Evolutionary conservation across 2,888 invertebrate species (phyloP), one percentile per base, ranked within the genome.

Genomic region (Globia sparganii): DNA sequence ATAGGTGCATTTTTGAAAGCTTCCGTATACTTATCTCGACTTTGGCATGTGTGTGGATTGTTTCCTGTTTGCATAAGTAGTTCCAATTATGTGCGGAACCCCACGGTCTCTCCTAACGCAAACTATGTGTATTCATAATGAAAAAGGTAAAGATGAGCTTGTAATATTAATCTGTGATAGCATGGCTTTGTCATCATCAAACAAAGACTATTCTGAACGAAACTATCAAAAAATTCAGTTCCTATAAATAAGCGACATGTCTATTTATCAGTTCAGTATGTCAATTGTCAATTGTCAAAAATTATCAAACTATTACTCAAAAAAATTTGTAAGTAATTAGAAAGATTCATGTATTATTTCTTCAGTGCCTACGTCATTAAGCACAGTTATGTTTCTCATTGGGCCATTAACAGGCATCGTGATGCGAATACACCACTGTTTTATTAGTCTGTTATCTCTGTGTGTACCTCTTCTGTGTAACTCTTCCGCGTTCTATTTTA

Each of bases 401-500:
- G 34, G 49, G 18, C 69, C 81, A 61, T 65, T 69, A 28, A 56
- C 5, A 58, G 8, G 9, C 49, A 53, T 53, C 79, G 70, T 87
- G 77, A 75, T 66, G 4, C 15, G 68, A 87, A 78, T 85, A 58
- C 21, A 43, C 21, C 31, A 61, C 40, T 77, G 28, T 59, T 49
- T 73, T 77, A 72, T 64, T 46, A 49, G n/a, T 71, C 28, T 46
- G 62, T 68, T 75, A 65, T 73, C 46, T n/a, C n/a, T n/a, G n/a
- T n/a, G n/a, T n/a, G n/a, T n/a, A n/a, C n/a, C n/a, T n/a, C n/a
- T n/a, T n/a, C n/a, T n/a, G n/a, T 59, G n/a, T 43, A 62, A 72
- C 8, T 40, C 53, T 83, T 75, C 74, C 85, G 61, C 74, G 71
- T 82, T 71, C 49, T 72, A 58, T 73, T 78, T 85, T 69, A 61